Base-by-base conservation (phyloP, 2,113 vertebrate species). In the Gambusia affinis region DNA sequence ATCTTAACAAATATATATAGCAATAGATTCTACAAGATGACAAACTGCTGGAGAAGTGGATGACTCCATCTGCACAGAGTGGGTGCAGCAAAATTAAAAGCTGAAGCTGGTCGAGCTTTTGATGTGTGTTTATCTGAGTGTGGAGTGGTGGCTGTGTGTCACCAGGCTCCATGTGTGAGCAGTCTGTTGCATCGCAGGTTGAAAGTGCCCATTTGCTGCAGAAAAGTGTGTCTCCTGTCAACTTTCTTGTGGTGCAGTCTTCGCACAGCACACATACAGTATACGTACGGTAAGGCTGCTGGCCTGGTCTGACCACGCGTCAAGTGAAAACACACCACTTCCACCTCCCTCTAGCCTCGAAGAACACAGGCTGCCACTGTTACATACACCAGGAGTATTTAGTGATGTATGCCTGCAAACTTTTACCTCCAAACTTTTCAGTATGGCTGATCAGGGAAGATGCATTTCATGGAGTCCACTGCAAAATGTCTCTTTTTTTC, bases 321-420 rank as follows among this genome's bases (percentile, higher is more conserved):
- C 67, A 76, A 57, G 71, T 35, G 61, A 79, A 68, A 78, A 77
- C 14, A 65, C 72, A 75, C 64, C 70, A 33, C 22, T 31, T 15
- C 42, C n/a, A 35, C 31, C 30, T 77, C 80, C 87, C 84, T 73
- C 75, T 19, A 1, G 68, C 73, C 66, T 62, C 37, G 0, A 73
- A 72, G 79, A 89, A 94, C 91, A 93, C 80, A 87, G 83, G 33
- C 76, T 89, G 86, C 81, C 47, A 8, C 72, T 78, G 88, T 76
- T 79, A 81, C 77, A 88, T 83, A 27, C 12, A 54, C 8, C 8
- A 66, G 6, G 65, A 67, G 72, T 37, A 39, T 87, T 27, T 60
- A 67, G 70, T 44, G 73, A 60, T 71, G 66, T 61, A 54, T 70
- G 4, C 51, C 4, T 73, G 47, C 69, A 65, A 28, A 76, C 24